Percentiles rank a stretch among this genome's conserved stretches.
These are phyloP conservation scores for Daboia siamensis DNA, from an alignment of 2,113 vertebrate species.

Conservation along the genomic window DNA sequence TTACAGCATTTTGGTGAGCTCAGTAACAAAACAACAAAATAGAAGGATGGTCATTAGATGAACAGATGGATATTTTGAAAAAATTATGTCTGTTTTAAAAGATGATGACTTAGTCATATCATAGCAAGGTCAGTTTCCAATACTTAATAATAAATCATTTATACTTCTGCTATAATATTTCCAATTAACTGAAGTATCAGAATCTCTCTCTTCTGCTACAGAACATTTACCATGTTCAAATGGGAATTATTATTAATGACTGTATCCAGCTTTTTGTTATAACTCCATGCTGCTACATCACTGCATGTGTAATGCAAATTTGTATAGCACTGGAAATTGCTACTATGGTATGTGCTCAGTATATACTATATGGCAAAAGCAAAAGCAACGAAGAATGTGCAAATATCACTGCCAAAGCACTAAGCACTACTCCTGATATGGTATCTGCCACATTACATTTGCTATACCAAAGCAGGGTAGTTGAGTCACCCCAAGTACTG, in stretches of 20 bases:
- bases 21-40: background rate
- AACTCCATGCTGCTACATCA: background rate
- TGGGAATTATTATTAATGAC: background rate
- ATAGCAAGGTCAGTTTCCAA: background rate
- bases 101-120: background rate
- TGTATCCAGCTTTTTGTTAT: background rate
- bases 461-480: background rate
- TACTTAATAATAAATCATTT: background rate
- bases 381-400: background rate
- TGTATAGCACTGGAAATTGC: background rate
- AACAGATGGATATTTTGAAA: background rate
- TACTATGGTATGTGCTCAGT: background rate
- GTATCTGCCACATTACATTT: background rate
- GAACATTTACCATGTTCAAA: background rate
- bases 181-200: background rate
- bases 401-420: background rate
- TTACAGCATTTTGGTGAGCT: background rate
- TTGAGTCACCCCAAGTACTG: background rate
- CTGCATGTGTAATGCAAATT: background rate
- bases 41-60: background rate
- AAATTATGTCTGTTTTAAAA: background rate
- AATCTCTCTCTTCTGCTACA: background rate
- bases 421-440: background rate
- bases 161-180: conserved; percentile 3
- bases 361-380: background rate